phyloP scores from a whole-genome alignment of 2,888 invertebrate species.

The Trichacis sp. region DNA sequence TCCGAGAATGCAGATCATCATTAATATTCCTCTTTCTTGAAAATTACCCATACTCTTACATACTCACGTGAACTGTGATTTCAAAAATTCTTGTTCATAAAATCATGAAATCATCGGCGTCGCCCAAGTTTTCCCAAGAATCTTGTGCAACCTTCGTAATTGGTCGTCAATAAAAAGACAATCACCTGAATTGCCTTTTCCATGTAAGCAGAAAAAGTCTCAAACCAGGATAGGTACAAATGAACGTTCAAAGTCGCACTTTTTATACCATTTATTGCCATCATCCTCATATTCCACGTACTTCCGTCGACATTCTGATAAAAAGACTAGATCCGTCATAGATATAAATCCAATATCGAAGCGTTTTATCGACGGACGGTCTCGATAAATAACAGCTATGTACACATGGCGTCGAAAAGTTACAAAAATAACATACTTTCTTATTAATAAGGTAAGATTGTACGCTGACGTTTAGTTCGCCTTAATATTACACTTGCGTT shows the following conservation, averaged over 20 bases:
- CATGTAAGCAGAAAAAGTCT: too few species aligned
- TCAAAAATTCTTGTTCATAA: too few species aligned
- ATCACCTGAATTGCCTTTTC: too few species aligned
- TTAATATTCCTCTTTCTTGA: too few species aligned
- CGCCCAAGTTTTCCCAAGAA: too few species aligned
- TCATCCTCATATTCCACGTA: not conserved
- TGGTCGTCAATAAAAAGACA: too few species aligned
- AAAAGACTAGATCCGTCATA: too few species aligned
- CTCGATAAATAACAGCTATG: constrained; percentile 32
- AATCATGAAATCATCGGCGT: too few species aligned
- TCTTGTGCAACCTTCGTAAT: too few species aligned
- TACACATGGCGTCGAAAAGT: constrained; percentile 38
- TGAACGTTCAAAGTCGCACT: not conserved
- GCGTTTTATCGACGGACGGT: constrained; percentile 17
- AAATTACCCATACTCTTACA: too few species aligned
- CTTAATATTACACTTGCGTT: constrained; percentile 9
- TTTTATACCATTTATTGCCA: not conserved
- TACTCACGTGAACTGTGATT: too few species aligned
- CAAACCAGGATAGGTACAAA: not conserved
- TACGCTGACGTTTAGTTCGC: constrained; percentile 6
- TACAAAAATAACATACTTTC: constrained; percentile 41
- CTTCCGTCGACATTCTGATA: not conserved
- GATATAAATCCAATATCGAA: not conserved
- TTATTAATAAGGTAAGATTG: constrained; percentile 27
- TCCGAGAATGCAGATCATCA: too few species aligned